Evolutionary conservation across 2,888 invertebrate genomes (phyloP).

Genomic region (Galeruca laticollis): DNA sequence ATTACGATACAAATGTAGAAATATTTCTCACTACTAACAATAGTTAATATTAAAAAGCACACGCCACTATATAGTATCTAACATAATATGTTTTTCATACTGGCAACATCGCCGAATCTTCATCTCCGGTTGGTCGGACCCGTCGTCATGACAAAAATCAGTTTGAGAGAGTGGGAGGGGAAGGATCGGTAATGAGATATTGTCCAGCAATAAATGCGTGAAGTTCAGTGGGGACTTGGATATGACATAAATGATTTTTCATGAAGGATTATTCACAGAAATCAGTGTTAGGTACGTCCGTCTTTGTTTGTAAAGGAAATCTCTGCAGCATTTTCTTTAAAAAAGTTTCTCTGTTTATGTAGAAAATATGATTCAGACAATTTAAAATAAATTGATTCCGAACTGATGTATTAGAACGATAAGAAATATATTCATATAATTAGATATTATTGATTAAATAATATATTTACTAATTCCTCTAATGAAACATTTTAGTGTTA

Average conservation of each 20-base stretch:
- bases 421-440: no score
- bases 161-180: slow-evolving; percentile 7
- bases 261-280: neutral
- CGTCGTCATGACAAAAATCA: slow-evolving; percentile 39
- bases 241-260: neutral
- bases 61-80: no score
- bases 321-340: neutral
- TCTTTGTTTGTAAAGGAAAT: neutral
- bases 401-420: no score
- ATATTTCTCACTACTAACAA: no score
- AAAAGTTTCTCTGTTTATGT: neutral
- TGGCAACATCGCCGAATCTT: neutral
- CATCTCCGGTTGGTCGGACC: slow-evolving; percentile 2
- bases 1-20: no score
- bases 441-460: no score
- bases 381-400: neutral
- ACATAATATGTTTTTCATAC: neutral
- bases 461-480: no score
- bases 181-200: slow-evolving; percentile 59
- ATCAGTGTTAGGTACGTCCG: neutral
- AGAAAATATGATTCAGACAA: neutral
- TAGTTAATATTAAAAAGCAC: no score
- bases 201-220: slow-evolving; percentile 48
- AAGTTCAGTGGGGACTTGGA: neutral
- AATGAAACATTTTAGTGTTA: no score